Percentiles rank a stretch among this genome's conserved stretches.
These are phyloP conservation scores for Bubo scandiacus DNA, from an alignment of 2,113 vertebrate species.

Conservation along the genomic window DNA sequence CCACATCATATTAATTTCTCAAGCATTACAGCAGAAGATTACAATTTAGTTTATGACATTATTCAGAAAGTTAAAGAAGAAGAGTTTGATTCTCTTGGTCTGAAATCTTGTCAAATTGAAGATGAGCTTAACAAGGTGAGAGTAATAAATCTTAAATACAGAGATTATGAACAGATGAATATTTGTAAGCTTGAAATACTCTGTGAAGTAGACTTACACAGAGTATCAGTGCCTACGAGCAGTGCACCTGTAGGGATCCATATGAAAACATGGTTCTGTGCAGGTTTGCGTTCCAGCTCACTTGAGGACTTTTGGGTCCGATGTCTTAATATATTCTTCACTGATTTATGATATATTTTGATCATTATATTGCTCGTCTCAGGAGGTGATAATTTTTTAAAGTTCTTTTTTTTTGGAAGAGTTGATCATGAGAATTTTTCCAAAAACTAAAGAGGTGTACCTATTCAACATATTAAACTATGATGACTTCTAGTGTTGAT, in stretches of 20 bases:
- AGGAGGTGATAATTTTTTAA: neutral
- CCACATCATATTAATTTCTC: slow-evolving; percentile 91
- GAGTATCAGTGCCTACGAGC: neutral
- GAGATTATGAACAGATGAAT: neutral
- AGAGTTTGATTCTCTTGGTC: slow-evolving; percentile 78
- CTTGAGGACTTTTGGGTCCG: neutral
- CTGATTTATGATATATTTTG: neutral
- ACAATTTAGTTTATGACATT: slow-evolving; percentile 83
- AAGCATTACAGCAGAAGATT: slow-evolving; percentile 82
- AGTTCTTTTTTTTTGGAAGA: neutral
- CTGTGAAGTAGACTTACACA: neutral
- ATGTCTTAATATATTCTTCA: neutral
- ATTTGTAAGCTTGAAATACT: neutral
- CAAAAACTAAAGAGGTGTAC: neutral
- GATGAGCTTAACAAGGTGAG: slow-evolving; percentile 92
- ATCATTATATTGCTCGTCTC: neutral
- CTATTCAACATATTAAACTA: neutral
- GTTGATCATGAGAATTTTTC: neutral
- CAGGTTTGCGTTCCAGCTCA: neutral
- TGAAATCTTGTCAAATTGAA: slow-evolving; percentile 87
- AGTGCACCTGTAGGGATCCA: accelerated
- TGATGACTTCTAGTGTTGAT: neutral
- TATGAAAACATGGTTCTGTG: neutral
- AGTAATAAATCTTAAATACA: neutral
- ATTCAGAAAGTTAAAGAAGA: slow-evolving; percentile 82